Evolutionary conservation across 2,113 vertebrate genomes (phyloP).

Genomic region (Rallus limicola): DNA sequence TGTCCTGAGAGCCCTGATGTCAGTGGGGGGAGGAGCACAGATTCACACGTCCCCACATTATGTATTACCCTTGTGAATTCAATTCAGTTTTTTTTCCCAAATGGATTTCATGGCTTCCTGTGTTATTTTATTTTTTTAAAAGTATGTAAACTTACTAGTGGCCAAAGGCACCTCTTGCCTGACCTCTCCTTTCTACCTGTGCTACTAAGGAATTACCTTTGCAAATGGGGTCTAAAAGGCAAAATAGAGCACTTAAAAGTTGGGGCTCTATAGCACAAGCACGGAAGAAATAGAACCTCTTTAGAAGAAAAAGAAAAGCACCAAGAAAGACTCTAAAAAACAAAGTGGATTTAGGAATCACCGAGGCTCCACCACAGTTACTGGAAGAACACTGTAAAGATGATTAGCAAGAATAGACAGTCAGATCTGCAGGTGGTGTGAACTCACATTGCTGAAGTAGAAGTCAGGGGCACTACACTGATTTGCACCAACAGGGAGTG

Average conservation of each 20-base stretch:
- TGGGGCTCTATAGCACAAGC: not conserved
- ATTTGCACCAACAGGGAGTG: not conserved
- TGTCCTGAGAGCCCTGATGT: not conserved
- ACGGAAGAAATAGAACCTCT: not conserved
- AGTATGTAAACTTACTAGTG: not conserved
- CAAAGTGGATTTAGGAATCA: not conserved
- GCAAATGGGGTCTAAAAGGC: not conserved
- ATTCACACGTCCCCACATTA: not conserved
- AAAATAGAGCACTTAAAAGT: not conserved
- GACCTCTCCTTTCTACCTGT: not conserved
- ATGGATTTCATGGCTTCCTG: not conserved
- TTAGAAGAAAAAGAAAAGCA: not conserved
- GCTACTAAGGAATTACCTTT: not conserved
- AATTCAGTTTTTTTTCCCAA: not conserved
- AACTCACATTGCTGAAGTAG: not conserved
- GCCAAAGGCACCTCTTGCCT: not conserved
- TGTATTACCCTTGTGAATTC: not conserved
- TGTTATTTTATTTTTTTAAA: not conserved
- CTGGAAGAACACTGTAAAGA: not conserved
- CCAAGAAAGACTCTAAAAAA: not conserved
- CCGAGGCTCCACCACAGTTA: fast-evolving
- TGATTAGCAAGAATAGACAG: not conserved
- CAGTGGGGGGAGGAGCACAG: not conserved
- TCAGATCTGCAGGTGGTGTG: not conserved
- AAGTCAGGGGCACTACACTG: not conserved